A percentile compares a stretch with the other conserved stretches of the same genome.
Evolutionary conservation across 2,113 vertebrate species (phyloP).

Genomic region (Synchiropus splendidus): DNA sequence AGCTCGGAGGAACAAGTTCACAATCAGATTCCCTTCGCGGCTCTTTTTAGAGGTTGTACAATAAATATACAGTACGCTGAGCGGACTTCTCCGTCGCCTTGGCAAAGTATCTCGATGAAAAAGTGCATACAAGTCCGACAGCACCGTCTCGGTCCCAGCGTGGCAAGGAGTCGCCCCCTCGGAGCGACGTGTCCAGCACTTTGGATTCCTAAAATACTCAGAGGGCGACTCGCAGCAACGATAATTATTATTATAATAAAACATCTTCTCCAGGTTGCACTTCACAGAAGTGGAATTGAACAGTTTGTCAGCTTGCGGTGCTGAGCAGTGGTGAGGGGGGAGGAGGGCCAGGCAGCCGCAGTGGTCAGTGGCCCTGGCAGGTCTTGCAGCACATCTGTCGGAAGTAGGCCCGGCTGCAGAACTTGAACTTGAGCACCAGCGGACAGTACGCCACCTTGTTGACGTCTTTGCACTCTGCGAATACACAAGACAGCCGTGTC

Average conservation of each 20-base stretch:
- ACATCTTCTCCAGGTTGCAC: slow-evolving; percentile 81
- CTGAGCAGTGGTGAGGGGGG: slow-evolving; percentile 93
- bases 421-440: slow-evolving; percentile 98
- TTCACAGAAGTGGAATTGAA: slow-evolving; percentile 99
- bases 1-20: background rate
- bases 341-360: slow-evolving; percentile 50
- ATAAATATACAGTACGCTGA: slow-evolving; percentile 65
- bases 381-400: slow-evolving; percentile 99
- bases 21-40: slow-evolving; percentile 41
- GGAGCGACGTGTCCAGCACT: slow-evolving; percentile 90
- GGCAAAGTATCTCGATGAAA: slow-evolving; percentile 46
- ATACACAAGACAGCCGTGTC: slow-evolving; percentile 1
- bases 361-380: slow-evolving; percentile 94
- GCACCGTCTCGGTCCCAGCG: slow-evolving; percentile 24
- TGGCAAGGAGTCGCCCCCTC: slow-evolving; percentile 50
- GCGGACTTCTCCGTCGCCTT: slow-evolving; percentile 30
- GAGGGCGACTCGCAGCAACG: slow-evolving; percentile 49
- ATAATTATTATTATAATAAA: slow-evolving; percentile 73
- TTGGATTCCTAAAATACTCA: slow-evolving; percentile 65
- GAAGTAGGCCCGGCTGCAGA: slow-evolving; percentile 98
- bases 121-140: slow-evolving; percentile 48
- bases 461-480: slow-evolving; percentile 96
- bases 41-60: slow-evolving; percentile 42
- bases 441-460: slow-evolving; percentile 99
- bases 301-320: slow-evolving; percentile 76